phyloP scores from a whole-genome alignment of 2,888 invertebrate genomes.

The Athalia cordata region DNA sequence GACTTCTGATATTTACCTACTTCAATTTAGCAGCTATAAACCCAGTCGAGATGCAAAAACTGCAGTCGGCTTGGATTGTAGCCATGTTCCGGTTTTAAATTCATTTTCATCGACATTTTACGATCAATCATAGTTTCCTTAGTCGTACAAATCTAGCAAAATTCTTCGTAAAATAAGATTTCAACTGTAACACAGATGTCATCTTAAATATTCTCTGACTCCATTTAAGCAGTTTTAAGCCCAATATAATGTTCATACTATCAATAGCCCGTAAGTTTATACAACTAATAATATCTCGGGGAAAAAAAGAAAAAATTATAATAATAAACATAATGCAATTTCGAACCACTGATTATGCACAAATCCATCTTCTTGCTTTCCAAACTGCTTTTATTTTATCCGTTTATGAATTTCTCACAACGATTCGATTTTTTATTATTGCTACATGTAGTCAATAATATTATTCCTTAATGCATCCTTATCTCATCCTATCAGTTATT shows the following conservation, averaged over 20 bases:
- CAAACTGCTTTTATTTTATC: no score
- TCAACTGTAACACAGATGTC: not conserved
- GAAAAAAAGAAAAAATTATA: not conserved
- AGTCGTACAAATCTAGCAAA: no score
- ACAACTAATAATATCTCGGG: conserved; percentile 28
- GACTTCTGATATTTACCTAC: no score
- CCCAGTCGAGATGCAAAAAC: not conserved
- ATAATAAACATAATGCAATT: not conserved
- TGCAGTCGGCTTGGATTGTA: not conserved
- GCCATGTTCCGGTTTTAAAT: not conserved
- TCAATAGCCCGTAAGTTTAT: conserved; percentile 43
- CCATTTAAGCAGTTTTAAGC: not conserved
- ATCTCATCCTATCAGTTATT: no score
- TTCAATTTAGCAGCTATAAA: no score
- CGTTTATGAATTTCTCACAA: no score
- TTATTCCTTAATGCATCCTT: no score
- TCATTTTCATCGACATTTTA: not conserved
- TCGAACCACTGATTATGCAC: not conserved
- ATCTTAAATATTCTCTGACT: not conserved
- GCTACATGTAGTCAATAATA: no score
- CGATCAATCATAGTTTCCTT: no score
- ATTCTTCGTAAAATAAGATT: not conserved
- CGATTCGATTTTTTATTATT: no score
- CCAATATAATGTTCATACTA: conserved; percentile 31
- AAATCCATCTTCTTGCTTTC: no score